Conservation (phyloP, 2,113 vertebrate genomes). For the Perognathus longimembris region DNA sequence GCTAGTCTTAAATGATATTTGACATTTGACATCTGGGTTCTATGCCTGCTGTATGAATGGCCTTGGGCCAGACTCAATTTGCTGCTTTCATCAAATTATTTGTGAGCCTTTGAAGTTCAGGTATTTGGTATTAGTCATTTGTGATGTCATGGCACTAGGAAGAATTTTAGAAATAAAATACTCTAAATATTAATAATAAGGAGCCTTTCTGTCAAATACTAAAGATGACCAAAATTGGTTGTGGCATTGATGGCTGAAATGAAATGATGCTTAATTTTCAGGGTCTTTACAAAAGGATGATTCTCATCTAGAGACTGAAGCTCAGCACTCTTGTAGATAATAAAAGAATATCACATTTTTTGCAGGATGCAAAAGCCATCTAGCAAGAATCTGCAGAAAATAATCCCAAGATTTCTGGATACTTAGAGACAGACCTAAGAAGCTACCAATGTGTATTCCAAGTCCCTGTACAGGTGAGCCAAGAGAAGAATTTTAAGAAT, state of each 20-base stretch:
- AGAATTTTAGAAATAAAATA: constrained; percentile 62
- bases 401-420: not conserved
- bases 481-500: constrained; percentile 11
- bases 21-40: constrained; percentile 68
- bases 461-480: not conserved
- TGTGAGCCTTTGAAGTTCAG: constrained; percentile 68
- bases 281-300: not conserved
- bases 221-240: constrained; percentile 7
- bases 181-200: constrained; percentile 41
- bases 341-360: not conserved
- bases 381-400: not conserved
- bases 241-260: not conserved
- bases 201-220: constrained; percentile 22
- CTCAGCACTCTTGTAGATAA: not conserved
- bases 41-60: constrained; percentile 21
- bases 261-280: not conserved
- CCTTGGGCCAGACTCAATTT: constrained; percentile 51
- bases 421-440: not conserved
- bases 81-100: constrained; percentile 70
- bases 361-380: not conserved
- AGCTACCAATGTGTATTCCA: not conserved
- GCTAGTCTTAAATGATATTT: constrained; percentile 48
- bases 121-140: constrained; percentile 47
- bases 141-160: constrained; percentile 62
- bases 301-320: not conserved